Evolutionary conservation across 2,113 vertebrate species (phyloP), one percentile per base, ranked within the genome.

Genomic region (Leucoraja erinaceus): DNA sequence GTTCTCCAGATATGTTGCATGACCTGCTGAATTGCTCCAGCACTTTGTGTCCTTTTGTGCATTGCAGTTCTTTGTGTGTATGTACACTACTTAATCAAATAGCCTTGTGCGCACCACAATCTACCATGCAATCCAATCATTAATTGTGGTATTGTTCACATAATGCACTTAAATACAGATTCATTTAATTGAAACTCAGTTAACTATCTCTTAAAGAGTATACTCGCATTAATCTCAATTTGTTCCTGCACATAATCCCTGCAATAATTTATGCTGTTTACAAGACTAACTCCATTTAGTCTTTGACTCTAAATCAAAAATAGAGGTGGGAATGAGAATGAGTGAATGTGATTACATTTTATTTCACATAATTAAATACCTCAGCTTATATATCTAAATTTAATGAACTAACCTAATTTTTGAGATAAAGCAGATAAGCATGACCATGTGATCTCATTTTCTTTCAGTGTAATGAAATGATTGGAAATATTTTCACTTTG

Each of bases 301-400:
- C 68, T 72, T 91, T 47, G 22, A 68, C 28, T 72, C 70, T 74
- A 28, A 72, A 47, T 68, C 68, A 72, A 70, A 91, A 88, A 20
- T 61, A 88, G n/a, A 33, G 31, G 61, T 90, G n/a, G 86, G 38
- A 72, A 74, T 91, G 38, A 88, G 90, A 72, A 74, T 91, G 33
- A 74, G 72, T 66, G 9, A 68, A 91, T 91, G 68, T 88, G 83
- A 88, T 33, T 63, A n/a, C 11, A 66, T 88, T 88, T 88, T 88
- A 88, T 61, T 88, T 88, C 83, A 63, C 61, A 88, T 63, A 88
- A 88, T 88, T 31, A 88, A 88, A 88, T 88, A 88, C 61, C 28
- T 61, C 83, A 88, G 59, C 63, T 88, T 63, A 91, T 33, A 91
- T 91, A 38, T 70, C 88, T 91, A 91, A 91, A 70, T 91, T 22